These are phyloP conservation scores for Apteryx owenii DNA, from an alignment of 2,113 vertebrate species.

Conservation along the genomic window DNA sequence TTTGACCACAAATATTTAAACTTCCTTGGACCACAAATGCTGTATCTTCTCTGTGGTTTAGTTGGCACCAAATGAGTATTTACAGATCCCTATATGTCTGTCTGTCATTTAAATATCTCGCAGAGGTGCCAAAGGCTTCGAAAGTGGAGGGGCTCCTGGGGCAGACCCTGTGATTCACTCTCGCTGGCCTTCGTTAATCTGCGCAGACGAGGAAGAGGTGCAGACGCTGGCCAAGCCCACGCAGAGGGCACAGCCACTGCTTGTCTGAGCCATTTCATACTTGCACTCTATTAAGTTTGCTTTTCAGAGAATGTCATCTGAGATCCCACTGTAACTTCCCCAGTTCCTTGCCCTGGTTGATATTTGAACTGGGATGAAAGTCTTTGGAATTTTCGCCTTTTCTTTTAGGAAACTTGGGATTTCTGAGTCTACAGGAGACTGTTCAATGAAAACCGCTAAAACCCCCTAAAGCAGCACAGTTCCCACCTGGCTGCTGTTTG, in stretches of 20 bases:
- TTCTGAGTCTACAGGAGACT: constrained; percentile 23
- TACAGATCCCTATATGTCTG: constrained; percentile 77
- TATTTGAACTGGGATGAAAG: constrained; percentile 62
- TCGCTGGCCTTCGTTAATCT: neutral
- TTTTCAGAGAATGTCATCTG: constrained; percentile 55
- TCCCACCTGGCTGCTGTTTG: constrained; percentile 31
- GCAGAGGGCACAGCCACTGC: constrained; percentile 12
- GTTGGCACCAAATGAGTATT: constrained; percentile 74
- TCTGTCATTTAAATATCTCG: constrained; percentile 80
- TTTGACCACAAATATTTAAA: constrained; percentile 85
- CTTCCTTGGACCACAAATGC: constrained; percentile 78
- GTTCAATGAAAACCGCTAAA: constrained; percentile 33
- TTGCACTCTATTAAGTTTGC: constrained; percentile 40
- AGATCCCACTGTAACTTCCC: constrained; percentile 23
- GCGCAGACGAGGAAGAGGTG: neutral
- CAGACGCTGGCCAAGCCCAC: neutral
- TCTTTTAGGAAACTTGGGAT: constrained; percentile 39
- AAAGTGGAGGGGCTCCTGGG: constrained; percentile 15
- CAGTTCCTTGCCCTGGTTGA: constrained; percentile 40
- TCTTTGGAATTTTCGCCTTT: constrained; percentile 21
- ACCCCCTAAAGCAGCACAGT: constrained; percentile 24
- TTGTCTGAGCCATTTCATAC: constrained; percentile 13
- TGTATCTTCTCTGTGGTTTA: constrained; percentile 80
- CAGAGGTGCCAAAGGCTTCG: constrained; percentile 69
- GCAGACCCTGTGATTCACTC: neutral